Evolutionary conservation across 2,797 vertebrate species (phyloP).

Genomic region (Astyanax mexicanus): DNA sequence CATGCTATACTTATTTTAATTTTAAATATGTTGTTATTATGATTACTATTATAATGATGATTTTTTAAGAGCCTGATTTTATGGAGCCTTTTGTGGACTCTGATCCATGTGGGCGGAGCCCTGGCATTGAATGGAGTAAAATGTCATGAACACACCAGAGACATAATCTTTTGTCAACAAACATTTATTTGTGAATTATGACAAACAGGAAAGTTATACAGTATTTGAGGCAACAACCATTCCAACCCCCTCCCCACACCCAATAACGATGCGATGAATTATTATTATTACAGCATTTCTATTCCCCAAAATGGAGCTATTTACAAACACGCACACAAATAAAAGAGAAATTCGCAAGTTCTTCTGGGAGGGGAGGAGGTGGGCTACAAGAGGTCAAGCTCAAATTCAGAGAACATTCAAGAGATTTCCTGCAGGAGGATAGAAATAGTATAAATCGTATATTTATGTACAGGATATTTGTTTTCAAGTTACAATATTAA

Average conservation of each 20-base stretch:
- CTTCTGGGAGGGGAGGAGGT: constrained; percentile 62
- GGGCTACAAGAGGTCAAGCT: constrained; percentile 75
- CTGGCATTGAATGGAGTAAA: too few relatives aligned
- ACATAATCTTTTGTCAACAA: constrained; percentile 63
- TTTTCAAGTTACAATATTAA: constrained; percentile 65
- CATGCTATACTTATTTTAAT: too few relatives aligned
- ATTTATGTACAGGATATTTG: constrained; percentile 58
- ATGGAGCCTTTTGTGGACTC: too few relatives aligned
- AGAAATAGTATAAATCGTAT: constrained; percentile 71
- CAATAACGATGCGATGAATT: constrained; percentile 49
- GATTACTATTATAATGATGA: too few relatives aligned
- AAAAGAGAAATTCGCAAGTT: constrained; percentile 57
- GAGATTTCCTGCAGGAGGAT: constrained; percentile 68
- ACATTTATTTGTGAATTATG: constrained; percentile 80
- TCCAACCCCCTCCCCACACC: constrained; percentile 16
- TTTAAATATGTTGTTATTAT: too few relatives aligned
- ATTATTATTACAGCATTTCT: constrained; percentile 40
- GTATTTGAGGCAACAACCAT: constrained; percentile 68
- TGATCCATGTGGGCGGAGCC: too few relatives aligned
- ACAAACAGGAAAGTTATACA: constrained; percentile 77
- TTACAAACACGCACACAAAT: constrained; percentile 67
- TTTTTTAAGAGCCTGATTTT: too few relatives aligned
- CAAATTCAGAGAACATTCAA: constrained; percentile 75
- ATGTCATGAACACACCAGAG: not conserved
- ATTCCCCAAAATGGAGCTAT: constrained; percentile 69